Conservation (phyloP, 2,113 vertebrate genomes). For the Carlito syrichta region DNA sequence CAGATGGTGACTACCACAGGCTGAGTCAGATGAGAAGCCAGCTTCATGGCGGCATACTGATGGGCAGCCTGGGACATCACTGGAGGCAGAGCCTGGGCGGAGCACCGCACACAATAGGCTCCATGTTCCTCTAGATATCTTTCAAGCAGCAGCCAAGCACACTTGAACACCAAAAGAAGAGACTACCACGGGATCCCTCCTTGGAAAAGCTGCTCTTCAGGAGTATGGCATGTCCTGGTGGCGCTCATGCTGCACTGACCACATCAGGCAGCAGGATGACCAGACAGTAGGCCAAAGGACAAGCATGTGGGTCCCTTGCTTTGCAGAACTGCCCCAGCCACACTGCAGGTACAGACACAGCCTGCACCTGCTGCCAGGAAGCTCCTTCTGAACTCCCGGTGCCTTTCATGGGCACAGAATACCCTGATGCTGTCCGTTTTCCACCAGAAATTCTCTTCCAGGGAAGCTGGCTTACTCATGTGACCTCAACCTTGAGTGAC, state of each 20-base stretch:
- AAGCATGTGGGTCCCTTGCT: background rate
- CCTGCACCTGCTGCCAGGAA: background rate
- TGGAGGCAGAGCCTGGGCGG: background rate
- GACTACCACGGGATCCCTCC: too few species aligned
- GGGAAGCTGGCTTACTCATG: background rate
- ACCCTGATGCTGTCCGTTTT: background rate
- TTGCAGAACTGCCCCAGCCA: background rate
- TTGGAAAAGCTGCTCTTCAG: background rate
- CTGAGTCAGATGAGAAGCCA: background rate
- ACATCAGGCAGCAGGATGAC: background rate
- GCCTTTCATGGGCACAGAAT: too few species aligned
- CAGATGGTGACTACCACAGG: background rate
- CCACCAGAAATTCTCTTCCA: background rate
- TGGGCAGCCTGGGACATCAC: background rate
- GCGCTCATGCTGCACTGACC: accelerated
- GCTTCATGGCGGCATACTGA: background rate
- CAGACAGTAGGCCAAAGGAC: too few species aligned
- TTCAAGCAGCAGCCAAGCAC: background rate
- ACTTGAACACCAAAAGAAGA: background rate
- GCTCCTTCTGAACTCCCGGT: background rate
- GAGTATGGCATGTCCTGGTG: background rate
- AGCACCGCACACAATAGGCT: too few species aligned
- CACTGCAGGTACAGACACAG: background rate
- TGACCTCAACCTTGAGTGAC: background rate
- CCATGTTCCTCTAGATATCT: background rate